Conservation (phyloP, 23 tunicate genomes). For the Halocynthia aurantium region DNA sequence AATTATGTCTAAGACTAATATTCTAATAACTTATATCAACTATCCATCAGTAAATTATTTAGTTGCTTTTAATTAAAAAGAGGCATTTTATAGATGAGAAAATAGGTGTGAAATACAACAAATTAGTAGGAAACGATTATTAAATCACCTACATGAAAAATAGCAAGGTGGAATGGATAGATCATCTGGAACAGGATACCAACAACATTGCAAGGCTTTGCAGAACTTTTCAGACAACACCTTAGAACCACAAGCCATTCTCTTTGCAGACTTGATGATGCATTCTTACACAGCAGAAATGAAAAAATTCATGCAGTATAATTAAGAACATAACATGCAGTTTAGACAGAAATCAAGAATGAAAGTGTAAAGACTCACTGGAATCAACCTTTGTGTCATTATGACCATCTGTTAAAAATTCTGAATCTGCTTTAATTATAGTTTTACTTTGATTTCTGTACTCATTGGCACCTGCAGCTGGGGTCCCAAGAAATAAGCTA, state of each 20-base stretch:
- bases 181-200: constrained; percentile 28
- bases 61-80: too few relatives aligned
- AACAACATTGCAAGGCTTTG: constrained; percentile 54
- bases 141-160: constrained; percentile 31
- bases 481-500: too few relatives aligned
- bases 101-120: neutral
- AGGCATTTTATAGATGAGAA: neutral
- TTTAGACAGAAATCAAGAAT: too few relatives aligned
- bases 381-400: too few relatives aligned
- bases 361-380: too few relatives aligned
- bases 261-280: constrained; percentile 15
- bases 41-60: neutral
- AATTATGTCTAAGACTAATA: neutral
- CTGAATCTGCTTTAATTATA: too few relatives aligned
- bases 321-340: neutral
- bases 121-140: neutral
- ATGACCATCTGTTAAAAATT: too few relatives aligned
- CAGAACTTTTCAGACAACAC: constrained; percentile 32
- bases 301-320: constrained; percentile 12
- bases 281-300: constrained; percentile 31
- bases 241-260: constrained; percentile 29
- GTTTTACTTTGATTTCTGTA: too few relatives aligned
- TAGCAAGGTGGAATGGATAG: constrained; percentile 62
- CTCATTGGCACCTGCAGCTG: too few relatives aligned
- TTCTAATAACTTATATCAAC: neutral